phyloP scores from a whole-genome alignment of 2,797 vertebrate genomes.

The Enteromius fasciolatus region DNA sequence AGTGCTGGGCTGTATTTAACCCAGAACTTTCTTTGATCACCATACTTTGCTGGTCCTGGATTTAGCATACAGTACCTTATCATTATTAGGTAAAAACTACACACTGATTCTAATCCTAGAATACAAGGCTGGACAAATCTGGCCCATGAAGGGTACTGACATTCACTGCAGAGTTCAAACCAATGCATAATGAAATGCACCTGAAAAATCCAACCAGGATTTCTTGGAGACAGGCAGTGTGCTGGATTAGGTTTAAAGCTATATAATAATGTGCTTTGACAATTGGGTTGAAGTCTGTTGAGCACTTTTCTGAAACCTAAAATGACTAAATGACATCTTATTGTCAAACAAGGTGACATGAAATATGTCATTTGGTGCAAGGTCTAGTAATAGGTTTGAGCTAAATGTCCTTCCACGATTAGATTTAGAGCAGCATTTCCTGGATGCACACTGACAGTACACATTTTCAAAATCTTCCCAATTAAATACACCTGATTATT shows the following conservation, averaged over 20 bases:
- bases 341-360: background rate
- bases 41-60: background rate
- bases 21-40: background rate
- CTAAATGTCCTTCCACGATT: background rate
- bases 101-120: background rate
- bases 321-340: background rate
- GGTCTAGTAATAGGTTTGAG: background rate
- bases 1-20: too few species aligned
- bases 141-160: background rate
- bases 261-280: background rate
- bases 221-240: background rate
- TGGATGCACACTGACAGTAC: background rate
- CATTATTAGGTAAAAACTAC: background rate
- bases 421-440: background rate
- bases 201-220: background rate
- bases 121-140: background rate
- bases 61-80: background rate
- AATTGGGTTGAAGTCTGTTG: background rate
- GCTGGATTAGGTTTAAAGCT: background rate
- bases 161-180: background rate
- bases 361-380: background rate
- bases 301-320: background rate
- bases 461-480: background rate
- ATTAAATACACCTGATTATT: background rate
- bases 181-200: background rate